Evolutionary conservation across 2,113 vertebrate species (phyloP).

Genomic region (Rhagologus leucostigma): DNA sequence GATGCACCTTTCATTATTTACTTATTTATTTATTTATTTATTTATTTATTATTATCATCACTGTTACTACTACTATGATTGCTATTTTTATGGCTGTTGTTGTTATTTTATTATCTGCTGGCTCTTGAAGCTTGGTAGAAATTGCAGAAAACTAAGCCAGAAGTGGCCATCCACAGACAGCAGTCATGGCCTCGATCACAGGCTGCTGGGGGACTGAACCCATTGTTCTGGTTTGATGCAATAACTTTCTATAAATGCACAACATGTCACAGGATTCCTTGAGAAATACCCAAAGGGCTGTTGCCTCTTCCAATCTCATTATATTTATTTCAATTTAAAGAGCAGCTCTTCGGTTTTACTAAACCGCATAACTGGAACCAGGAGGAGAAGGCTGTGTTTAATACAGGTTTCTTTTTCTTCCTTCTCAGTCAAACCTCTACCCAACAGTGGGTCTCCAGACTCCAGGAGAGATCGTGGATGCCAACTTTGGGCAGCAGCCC

Average conservation of each 20-base stretch:
- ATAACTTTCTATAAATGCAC: not conserved
- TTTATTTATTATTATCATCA: not conserved
- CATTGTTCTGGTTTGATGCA: not conserved
- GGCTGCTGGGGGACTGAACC: not conserved
- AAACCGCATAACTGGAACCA: not conserved
- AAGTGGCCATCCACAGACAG: not conserved
- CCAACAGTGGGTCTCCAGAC: slow-evolving; percentile 98
- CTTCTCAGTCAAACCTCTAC: slow-evolving; percentile 91
- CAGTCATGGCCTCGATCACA: fast-evolving
- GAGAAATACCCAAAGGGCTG: not conserved
- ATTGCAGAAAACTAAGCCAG: not conserved
- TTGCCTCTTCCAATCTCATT: not conserved
- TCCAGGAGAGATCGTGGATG: slow-evolving; percentile 96
- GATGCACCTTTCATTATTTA: fast-evolving
- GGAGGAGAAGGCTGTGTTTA: not conserved
- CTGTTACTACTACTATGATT: not conserved
- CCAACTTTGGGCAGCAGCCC: slow-evolving; percentile 97
- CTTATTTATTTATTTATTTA: too few relatives aligned
- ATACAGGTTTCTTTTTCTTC: slow-evolving; percentile 54
- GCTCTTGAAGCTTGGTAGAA: not conserved
- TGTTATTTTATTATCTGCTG: not conserved
- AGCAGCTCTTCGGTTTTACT: not conserved
- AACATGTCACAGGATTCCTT: not conserved
- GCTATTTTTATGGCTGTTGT: not conserved
- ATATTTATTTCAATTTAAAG: not conserved